These are phyloP conservation scores for Plagiodera versicolora DNA, from an alignment of 2,888 invertebrate species.

Conservation along the genomic window DNA sequence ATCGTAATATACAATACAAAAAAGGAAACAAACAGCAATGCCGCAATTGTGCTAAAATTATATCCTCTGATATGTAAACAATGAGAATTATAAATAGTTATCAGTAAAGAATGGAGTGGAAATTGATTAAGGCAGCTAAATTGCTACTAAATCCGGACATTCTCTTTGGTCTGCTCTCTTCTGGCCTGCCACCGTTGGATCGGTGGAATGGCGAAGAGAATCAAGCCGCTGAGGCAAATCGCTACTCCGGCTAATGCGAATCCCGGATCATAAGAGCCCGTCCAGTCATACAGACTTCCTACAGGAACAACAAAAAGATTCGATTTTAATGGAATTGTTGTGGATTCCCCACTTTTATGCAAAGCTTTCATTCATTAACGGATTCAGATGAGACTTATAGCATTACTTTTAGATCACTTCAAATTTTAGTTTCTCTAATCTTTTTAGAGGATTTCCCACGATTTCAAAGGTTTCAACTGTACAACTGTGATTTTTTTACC, in stretches of 20 bases:
- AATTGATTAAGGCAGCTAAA: not conserved
- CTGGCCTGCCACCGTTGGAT: constrained; percentile 60
- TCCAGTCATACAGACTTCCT: constrained; percentile 83
- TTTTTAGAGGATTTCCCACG: no score
- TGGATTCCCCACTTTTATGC: no score
- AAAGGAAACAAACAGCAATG: no score
- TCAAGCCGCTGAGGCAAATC: constrained; percentile 83
- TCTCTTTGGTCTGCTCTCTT: constrained; percentile 26
- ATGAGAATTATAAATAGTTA: not conserved
- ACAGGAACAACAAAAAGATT: no score
- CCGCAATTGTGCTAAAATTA: not conserved
- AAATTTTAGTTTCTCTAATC: no score
- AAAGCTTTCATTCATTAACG: no score
- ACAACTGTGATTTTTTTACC: constrained; percentile 73
- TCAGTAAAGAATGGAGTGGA: not conserved
- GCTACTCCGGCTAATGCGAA: constrained; percentile 87
- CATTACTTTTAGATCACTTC: no score
- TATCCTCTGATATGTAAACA: not conserved
- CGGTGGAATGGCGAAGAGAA: constrained; percentile 82
- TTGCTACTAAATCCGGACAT: constrained; percentile 45
- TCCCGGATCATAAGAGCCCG: constrained; percentile 79
- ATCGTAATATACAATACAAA: no score
- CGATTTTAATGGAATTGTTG: no score
- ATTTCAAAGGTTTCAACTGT: no score
- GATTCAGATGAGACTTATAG: no score